Percentiles rank a stretch among this genome's conserved stretches.
Evolutionary conservation across 2,797 vertebrate genomes (phyloP).

Genomic region (Chanos chanos): DNA sequence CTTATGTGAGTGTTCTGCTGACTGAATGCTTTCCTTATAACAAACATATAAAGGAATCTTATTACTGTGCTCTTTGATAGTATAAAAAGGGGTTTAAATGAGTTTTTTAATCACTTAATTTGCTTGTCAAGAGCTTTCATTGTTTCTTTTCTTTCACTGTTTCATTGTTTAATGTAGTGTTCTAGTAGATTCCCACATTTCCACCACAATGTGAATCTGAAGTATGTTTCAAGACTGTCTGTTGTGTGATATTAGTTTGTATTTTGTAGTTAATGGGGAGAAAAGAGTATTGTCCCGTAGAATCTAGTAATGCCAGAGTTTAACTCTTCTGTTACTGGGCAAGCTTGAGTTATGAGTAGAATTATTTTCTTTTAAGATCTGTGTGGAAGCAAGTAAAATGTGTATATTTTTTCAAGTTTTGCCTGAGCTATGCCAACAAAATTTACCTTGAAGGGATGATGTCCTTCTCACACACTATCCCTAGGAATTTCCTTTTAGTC

Average conservation of each 20-base stretch:
- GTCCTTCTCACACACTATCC: slow-evolving; percentile 19
- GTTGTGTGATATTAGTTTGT: slow-evolving; percentile 26
- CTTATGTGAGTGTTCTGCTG: too few relatives aligned
- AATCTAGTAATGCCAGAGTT: slow-evolving; percentile 42
- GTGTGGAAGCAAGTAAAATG: neutral
- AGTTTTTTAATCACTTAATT: too few relatives aligned
- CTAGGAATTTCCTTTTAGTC: slow-evolving; percentile 22
- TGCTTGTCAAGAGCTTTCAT: too few relatives aligned
- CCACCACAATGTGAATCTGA: too few relatives aligned
- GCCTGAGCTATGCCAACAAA: neutral
- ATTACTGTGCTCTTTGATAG: too few relatives aligned
- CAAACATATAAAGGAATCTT: too few relatives aligned
- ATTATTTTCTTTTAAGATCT: slow-evolving; percentile 41
- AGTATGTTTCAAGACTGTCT: too few relatives aligned
- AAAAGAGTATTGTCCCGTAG: slow-evolving; percentile 1
- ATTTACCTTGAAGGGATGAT: slow-evolving; percentile 1
- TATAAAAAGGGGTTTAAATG: too few relatives aligned
- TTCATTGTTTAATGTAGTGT: neutral
- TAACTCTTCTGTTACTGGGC: slow-evolving; percentile 2
- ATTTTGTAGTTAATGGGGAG: slow-evolving; percentile 18
- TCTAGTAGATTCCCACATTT: neutral
- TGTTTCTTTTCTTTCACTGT: neutral
- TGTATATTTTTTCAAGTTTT: slow-evolving; percentile 25
- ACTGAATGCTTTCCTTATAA: too few relatives aligned
- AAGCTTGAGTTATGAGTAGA: neutral